Base-by-base conservation (phyloP, 2,113 vertebrate species). In the Cynocephalus volans region DNA sequence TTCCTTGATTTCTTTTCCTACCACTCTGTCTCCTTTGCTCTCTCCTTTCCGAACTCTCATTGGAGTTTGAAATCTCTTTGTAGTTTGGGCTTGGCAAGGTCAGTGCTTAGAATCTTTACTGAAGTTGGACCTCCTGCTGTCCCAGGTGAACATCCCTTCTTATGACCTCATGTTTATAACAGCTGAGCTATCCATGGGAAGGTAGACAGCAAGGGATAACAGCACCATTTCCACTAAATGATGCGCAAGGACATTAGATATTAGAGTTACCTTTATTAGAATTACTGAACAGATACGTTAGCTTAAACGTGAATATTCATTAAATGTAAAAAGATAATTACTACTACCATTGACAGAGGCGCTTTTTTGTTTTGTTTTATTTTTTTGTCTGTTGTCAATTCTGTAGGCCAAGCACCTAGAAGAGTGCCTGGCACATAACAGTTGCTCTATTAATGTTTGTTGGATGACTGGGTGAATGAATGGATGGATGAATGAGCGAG, bases 11-110 rank as follows among this genome's bases (percentile, higher is more conserved):
- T 67, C n/a, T 90, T 85, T 83, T 17, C 33, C 70, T 13, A 75
- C 45, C 41, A 31, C 1, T 86, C 64, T 56, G 9, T 33, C 10
- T 6, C 8, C n/a, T 91, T 72, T 70, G 79, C 54, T 64, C 67
- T 76, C 26, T 73, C 6, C 41, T 87, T 31, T 95, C 31, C 82
- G 50, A 77, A 73, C 60, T 90, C 52, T 24, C 84, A 6, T 77
- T 45, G n/a, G 41, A 23, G 48, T 81, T 56, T 88, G 24, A 52
- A n/a, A 75, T 93, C 28, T 89, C 19, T 82, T 88, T 54, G 62
- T 85, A 48, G 23, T 69, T 76, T 62, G 60, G 58, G 31, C 12
- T 97, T 96, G 82, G 5, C 77, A 95, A 85, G 45, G 64, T 70
- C 64, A 80, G n/a, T 11, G 58, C 15, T 72, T 90, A 50, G 69